These are phyloP conservation scores for Strigamia transsilvanica DNA, from an alignment of 2,888 invertebrate species.

Conservation along the genomic window DNA sequence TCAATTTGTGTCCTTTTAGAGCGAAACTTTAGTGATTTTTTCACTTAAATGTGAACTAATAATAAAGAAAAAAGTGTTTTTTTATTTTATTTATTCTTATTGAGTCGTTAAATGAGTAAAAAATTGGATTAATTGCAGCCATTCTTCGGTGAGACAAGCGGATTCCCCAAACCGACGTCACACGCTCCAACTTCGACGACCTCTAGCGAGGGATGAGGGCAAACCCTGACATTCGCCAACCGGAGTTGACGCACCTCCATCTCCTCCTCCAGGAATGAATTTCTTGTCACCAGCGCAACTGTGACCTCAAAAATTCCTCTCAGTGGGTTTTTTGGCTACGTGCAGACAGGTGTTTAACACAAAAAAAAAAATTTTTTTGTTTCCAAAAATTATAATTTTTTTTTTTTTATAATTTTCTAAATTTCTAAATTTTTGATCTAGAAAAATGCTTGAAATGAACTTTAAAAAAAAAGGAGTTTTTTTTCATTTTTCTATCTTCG, in stretches of 20 bases:
- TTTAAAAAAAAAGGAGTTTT: background rate
- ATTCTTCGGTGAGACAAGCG: conserved; percentile 56
- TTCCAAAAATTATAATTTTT: background rate
- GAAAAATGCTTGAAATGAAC: background rate
- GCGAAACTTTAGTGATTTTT: background rate
- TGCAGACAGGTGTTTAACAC: background rate
- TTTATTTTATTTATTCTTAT: background rate
- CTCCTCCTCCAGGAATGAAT: conserved; percentile 24
- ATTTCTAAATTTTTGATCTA: background rate
- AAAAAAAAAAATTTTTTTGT: background rate
- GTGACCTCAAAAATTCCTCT: background rate
- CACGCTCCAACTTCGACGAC: conserved; percentile 54
- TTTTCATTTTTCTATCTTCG: conserved; percentile 5
- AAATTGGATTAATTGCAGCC: conserved; percentile 53
- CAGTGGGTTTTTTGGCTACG: background rate
- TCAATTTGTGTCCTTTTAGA: background rate
- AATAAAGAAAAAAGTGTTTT: too few species aligned
- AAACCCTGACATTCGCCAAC: conserved; percentile 50
- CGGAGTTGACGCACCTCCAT: conserved; percentile 13
- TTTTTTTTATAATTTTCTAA: too few species aligned
- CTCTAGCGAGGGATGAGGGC: conserved; percentile 51
- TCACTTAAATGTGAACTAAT: too few species aligned
- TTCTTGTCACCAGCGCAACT: conserved; percentile 13
- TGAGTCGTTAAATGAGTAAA: background rate
- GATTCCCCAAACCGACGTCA: conserved; percentile 55